Conservation (phyloP, 2,797 vertebrate genomes). For the Hybognathus amarus region DNA sequence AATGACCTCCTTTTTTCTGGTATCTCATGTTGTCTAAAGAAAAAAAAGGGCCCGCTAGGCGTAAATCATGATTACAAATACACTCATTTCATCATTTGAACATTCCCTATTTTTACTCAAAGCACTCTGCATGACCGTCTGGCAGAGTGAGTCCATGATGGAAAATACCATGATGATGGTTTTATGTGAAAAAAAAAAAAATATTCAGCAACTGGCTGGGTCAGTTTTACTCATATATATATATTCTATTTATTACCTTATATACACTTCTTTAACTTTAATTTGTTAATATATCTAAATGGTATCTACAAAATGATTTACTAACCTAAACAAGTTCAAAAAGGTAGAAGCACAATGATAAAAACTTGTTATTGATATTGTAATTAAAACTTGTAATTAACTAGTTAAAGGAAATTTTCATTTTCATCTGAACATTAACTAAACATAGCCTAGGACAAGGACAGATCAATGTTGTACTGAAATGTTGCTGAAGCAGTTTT, state of each 20-base stretch:
- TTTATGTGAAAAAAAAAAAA: conserved; percentile 22
- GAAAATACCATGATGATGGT: conserved; percentile 13
- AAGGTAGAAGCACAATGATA: neutral
- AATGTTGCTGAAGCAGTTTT: neutral
- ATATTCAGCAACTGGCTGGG: neutral
- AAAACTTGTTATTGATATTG: too few relatives aligned
- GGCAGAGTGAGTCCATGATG: conserved; percentile 17
- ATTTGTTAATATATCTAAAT: neutral
- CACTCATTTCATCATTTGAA: conserved; percentile 24
- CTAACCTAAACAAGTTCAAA: neutral
- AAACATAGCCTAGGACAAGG: neutral
- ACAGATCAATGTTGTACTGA: neutral
- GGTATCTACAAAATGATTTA: neutral
- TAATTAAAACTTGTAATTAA: too few relatives aligned
- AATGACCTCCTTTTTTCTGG: conserved; percentile 65
- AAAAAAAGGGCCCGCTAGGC: neutral
- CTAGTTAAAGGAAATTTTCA: neutral
- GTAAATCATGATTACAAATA: conserved; percentile 40
- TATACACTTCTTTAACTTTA: neutral
- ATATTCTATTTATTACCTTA: neutral
- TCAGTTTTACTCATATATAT: neutral
- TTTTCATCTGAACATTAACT: neutral
- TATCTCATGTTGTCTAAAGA: neutral
- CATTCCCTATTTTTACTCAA: neutral
- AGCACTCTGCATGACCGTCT: conserved; percentile 11